Conservation (phyloP, 1,140 invertebrate species). For the Cryptotermes secundus region DNA sequence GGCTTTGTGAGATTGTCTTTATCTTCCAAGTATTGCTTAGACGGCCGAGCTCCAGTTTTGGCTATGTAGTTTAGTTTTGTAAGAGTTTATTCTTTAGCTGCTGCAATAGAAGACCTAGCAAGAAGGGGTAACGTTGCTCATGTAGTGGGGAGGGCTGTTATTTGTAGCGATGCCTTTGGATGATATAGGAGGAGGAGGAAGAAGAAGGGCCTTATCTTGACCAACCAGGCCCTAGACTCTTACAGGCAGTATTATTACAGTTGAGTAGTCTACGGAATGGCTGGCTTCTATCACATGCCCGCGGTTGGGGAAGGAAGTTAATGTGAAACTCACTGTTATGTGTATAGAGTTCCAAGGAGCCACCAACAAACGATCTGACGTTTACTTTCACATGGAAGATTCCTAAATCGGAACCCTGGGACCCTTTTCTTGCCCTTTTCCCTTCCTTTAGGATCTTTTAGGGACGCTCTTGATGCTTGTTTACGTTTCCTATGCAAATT, state of each 20-base stretch:
- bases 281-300: neutral
- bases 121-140: neutral
- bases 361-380: neutral
- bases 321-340: neutral
- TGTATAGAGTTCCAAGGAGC: neutral
- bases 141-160: neutral
- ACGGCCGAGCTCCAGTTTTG: neutral
- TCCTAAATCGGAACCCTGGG: neutral
- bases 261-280: neutral
- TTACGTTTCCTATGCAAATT: neutral
- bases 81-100: neutral
- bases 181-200: neutral
- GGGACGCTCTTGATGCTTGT: neutral
- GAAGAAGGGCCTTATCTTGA: neutral
- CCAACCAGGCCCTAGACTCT: neutral
- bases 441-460: neutral
- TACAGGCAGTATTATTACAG: constrained; percentile 1
- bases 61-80: neutral
- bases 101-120: neutral
- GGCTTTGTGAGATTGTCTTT: too few relatives aligned
- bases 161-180: neutral
- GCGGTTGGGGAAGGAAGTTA: neutral
- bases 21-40: neutral
- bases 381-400: constrained; percentile 8
- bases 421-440: neutral